Evolutionary conservation across 1,140 invertebrate genomes (phyloP).

Genomic region (Cylas formicarius): DNA sequence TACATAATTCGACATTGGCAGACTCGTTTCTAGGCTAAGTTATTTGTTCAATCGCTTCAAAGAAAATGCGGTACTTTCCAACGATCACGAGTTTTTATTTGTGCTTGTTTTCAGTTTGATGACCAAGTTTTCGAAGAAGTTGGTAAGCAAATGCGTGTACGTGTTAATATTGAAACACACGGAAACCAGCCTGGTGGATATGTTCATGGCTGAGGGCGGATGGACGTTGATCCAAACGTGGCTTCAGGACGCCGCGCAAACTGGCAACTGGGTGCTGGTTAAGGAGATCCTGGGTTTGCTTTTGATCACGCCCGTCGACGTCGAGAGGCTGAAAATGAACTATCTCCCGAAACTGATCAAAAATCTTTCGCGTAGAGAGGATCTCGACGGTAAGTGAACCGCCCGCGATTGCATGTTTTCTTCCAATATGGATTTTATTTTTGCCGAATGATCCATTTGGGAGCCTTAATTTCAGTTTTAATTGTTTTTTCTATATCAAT

Average conservation of each 20-base stretch:
- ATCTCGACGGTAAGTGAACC: constrained; percentile 60
- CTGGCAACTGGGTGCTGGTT: constrained; percentile 78
- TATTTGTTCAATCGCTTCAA: no score
- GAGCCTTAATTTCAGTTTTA: no score
- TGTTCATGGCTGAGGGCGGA: constrained; percentile 84
- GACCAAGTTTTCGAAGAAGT: constrained; percentile 91
- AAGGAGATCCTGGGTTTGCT: constrained; percentile 78
- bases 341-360: constrained; percentile 87
- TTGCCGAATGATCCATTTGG: no score
- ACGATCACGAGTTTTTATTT: no score
- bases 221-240: constrained; percentile 84
- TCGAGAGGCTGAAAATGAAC: constrained; percentile 82
- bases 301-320: constrained; percentile 77
- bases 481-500: background rate
- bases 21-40: no score
- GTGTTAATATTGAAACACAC: constrained; percentile 87
- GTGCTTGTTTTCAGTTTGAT: constrained; percentile 65
- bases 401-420: background rate
- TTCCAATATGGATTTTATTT: no score
- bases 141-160: constrained; percentile 93
- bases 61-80: no score
- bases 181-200: constrained; percentile 71
- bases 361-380: constrained; percentile 73
- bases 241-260: constrained; percentile 76
- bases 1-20: no score